Percentiles rank a stretch among this genome's conserved stretches.
Evolutionary conservation across 2,113 vertebrate genomes (phyloP).

Genomic region (Phyllostomus hastatus): DNA sequence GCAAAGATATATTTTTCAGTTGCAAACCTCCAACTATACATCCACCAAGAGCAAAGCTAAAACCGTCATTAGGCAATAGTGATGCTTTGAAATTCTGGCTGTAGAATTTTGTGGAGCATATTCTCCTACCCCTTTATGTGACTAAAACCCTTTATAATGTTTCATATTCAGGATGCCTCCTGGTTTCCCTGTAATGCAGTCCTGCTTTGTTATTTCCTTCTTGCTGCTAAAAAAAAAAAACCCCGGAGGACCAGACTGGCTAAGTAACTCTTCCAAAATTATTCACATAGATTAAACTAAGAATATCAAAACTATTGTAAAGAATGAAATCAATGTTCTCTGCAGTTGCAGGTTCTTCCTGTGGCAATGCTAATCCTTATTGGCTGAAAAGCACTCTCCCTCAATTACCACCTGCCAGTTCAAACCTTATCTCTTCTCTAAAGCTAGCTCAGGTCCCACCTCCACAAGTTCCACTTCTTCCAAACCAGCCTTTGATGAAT

Average conservation of each 20-base stretch:
- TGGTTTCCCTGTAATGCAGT: conserved; percentile 34
- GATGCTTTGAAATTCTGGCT: conserved; percentile 70
- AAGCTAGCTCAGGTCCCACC: too few species aligned
- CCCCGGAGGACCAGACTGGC: conserved; percentile 44
- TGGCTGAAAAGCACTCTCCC: neutral
- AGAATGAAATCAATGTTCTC: conserved; percentile 8
- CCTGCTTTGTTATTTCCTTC: conserved; percentile 66
- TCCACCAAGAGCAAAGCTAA: conserved; percentile 70
- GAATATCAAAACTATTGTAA: conserved; percentile 47
- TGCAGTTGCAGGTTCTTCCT: neutral
- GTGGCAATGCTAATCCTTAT: neutral
- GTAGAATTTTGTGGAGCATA: conserved; percentile 69
- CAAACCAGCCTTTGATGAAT: neutral
- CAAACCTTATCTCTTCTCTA: neutral
- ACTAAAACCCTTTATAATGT: conserved; percentile 64
- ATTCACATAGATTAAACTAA: conserved; percentile 59
- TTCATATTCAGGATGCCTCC: conserved; percentile 61
- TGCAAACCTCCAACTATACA: conserved; percentile 67
- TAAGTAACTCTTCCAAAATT: conserved; percentile 50
- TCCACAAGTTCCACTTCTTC: neutral
- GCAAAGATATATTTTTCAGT: conserved; percentile 75
- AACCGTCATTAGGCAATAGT: conserved; percentile 71
- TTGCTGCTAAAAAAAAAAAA: conserved; percentile 63
- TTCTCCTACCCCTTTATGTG: conserved; percentile 65
- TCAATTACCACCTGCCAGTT: neutral